Evolutionary conservation across 2,888 invertebrate genomes (phyloP), one percentile per base, ranked within the genome.

Genomic region (Aphodius sticticus): DNA sequence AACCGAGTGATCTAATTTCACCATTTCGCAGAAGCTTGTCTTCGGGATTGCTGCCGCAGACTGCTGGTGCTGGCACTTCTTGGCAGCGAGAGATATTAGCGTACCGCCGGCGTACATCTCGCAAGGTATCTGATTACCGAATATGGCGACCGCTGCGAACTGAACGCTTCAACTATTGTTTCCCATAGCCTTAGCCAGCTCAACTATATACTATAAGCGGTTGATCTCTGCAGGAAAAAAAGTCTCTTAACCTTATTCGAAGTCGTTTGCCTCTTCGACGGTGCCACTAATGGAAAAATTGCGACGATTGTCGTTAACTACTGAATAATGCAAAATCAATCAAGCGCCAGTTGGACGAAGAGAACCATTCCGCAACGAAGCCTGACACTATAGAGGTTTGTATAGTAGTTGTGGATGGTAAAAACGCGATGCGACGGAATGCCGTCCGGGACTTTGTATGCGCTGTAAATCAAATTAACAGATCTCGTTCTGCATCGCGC

Each of bases 281-380:
- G 53, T 53, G 53, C 53, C 53, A 5, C 53, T 53, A 53, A 53
- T 53, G 53, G 53, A 53, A 53, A 53, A 53, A 53, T 53, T 53
- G 53, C 53, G 53, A 53, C 53, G 53, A 53, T 53, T 53, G 53
- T 53, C 53, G 53, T 53, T 53, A 53, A 53, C 53, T 53, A 53
- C 53, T 53, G 53, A 53, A 53, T 53, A 53, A 53, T 53, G 53
- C 53, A 53, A 53, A 53, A 53, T 53, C 53, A 53, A 53, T 53
- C 53, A 53, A 53, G 53, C 53, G 53, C 53, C 53, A 5, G 53
- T 26, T 26, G 26, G 6, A 7, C 53, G 7, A 5, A 9, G 53
- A 26, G 53, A 53, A 53, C 53, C 7, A 12, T 53, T 12, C 53
- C 12, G 53, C 7, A 5, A 53, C 53, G 2, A 5, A 53, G 53